Evolutionary conservation across 2,888 invertebrate genomes (phyloP).

Genomic region (Saturnia pavonia): DNA sequence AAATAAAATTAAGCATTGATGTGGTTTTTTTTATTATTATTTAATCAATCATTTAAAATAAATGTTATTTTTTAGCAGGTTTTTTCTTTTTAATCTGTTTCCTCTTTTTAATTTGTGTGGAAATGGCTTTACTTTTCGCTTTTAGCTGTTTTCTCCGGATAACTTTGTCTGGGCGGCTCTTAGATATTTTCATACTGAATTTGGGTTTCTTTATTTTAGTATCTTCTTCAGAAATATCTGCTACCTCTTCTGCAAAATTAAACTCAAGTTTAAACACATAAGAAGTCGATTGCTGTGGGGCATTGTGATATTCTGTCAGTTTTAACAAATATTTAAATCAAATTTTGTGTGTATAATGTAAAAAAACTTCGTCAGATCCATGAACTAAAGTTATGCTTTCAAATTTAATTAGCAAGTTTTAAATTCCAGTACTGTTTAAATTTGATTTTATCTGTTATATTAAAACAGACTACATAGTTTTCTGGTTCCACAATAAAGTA

Average conservation of each 20-base stretch:
- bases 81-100: constrained; percentile 70
- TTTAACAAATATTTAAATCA: background rate
- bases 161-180: constrained; percentile 68
- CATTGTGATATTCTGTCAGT: background rate
- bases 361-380: too few relatives aligned
- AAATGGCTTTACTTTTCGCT: constrained; percentile 72
- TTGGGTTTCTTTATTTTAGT: constrained; percentile 41
- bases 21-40: constrained; percentile 26
- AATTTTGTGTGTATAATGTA: too few relatives aligned
- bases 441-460: too few relatives aligned
- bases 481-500: background rate
- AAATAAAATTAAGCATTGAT: constrained; percentile 40
- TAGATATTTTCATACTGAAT: constrained; percentile 53
- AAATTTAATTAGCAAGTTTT: too few relatives aligned
- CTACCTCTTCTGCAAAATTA: constrained; percentile 60
- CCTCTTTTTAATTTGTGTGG: constrained; percentile 73
- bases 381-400: too few relatives aligned
- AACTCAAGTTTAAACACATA: constrained; percentile 3
- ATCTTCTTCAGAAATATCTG: constrained; percentile 43
- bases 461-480: background rate
- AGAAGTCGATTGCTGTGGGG: background rate
- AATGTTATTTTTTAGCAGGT: constrained; percentile 46
- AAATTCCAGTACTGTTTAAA: too few relatives aligned
- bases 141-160: constrained; percentile 75
- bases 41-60: constrained; percentile 36